Base-by-base conservation (phyloP, 2,113 vertebrate genomes). In the Salvelinus sp. region DNA sequence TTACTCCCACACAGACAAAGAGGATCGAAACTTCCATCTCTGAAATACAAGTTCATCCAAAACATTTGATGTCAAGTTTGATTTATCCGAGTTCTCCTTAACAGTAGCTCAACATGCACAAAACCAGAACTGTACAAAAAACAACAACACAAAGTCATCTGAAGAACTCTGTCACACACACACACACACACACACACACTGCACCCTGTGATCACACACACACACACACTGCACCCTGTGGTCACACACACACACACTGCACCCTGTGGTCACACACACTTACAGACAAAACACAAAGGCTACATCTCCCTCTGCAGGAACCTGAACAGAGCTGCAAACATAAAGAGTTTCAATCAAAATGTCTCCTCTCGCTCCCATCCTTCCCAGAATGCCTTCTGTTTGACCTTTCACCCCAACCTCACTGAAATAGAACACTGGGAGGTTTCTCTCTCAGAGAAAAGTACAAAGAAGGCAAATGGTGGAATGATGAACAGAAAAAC, bases 241-340 rank as follows among this genome's bases (percentile, higher is more conserved):
- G 25, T 25, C 69, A 81, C 76, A 30, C 77, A 79, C 79, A 71
- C 77, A 79, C 79, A 71, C 66, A 75, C 84, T n/a, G 82, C 69
- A 63, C 72, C 22, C 20, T 50, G 74, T 33, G 70, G 48, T 83
- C 72, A 68, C 33, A 70, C 73, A 77, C 66, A 91, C 89, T 88
- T 88, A 91, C 88, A 90, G 69, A 79, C 54, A 78, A 33, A 79
- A 80, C 58, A 86, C 62, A 84, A 80, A 78, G 76, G 72, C 80
- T 92, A 91, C 86, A 87, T 80, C 87, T 90, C 87, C 77, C 88
- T 74, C 74, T 91, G 91, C 69, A 92, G 86, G 76, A 92, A 89
- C 84, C 90, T 88, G 76, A 88, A 90, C 71, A 92, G 78, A 79
- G 85, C 91, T 92, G 87, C 60, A 88, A 78, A 84, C 66, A 58